Base-by-base conservation (phyloP, 2,797 vertebrate species). In the Acridotheres tristis region DNA sequence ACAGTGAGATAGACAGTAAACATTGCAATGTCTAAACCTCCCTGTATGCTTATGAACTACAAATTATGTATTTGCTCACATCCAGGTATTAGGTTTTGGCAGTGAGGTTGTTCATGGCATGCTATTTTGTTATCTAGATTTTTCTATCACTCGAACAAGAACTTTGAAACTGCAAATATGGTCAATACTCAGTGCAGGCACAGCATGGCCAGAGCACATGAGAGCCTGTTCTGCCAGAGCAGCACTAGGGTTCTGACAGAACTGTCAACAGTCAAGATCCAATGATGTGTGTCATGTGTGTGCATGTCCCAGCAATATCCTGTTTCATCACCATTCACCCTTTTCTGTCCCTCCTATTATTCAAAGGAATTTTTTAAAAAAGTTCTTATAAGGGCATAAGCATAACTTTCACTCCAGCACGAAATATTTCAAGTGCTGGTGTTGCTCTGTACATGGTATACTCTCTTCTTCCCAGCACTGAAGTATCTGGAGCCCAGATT, bases 401-500 rank as follows among this genome's bases (percentile, higher is more conserved):
- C 26, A 15, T 25, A 78, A 62, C 22, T 93, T 90, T 86, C 21
- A 29, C 59, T 82, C 20, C 63, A 74, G 79, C 53, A 67, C 16
- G 30, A 78, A 93, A 69, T 10, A 27, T 7, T 77, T 88, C 22
- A 40, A 40, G 32, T 29, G 34, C n/a, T 78, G 42, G 8, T 91
- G 34, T 71, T 91, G 72, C 32, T 71, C 42, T 76, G 13, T 48
- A 38, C 7, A 4, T 36, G 17, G 43, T 57, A 36, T 45, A 4
- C 4, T 77, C 74, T 72, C 27, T 83, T 17, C 72, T 89, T 73
- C 34, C 51, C 69, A 76, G 45, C 30, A 11, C 66, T 76, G 59
- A 85, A 74, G 36, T 88, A 27, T 86, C 83, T 93, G 93, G 96
- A 91, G 77, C 45, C 77, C 88, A 96, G 91, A 95, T 92, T 76